These are phyloP conservation scores for Magallana ariakensis DNA, from an alignment of 1,140 invertebrate genomes.

Conservation along the genomic window DNA sequence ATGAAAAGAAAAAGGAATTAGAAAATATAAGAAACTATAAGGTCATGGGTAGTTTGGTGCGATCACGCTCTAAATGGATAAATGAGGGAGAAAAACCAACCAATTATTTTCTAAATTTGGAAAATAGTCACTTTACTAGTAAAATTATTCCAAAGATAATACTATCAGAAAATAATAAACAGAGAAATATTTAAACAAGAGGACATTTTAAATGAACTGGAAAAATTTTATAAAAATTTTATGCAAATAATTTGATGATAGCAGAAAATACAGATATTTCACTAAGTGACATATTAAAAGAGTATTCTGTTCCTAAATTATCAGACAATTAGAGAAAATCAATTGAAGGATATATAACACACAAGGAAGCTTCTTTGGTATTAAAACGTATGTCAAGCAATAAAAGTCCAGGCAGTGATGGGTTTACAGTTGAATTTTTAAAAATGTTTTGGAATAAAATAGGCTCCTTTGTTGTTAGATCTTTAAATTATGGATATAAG, in stretches of 20 bases:
- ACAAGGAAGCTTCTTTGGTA: background rate
- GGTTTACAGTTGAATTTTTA: no score
- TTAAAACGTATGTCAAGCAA: background rate
- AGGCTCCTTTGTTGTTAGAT: conserved; percentile 46
- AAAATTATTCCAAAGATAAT: background rate
- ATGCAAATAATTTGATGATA: background rate
- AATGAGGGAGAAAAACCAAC: no score
- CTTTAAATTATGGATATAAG: conserved; percentile 43
- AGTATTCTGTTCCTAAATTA: background rate
- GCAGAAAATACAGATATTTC: background rate
- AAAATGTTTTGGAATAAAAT: conserved; percentile 38
- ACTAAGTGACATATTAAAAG: background rate
- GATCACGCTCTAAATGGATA: background rate
- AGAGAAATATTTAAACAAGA: background rate
- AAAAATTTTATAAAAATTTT: background rate
- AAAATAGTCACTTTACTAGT: background rate
- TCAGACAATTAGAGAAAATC: background rate
- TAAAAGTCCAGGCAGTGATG: no score
- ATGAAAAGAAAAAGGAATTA: no score
- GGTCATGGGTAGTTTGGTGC: background rate
- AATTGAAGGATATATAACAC: background rate
- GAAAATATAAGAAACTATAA: background rate
- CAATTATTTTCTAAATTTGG: no score
- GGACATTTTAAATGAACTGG: background rate
- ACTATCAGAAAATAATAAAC: background rate